Percentiles rank a stretch among this genome's conserved stretches.
phyloP scores from a whole-genome alignment of 2,797 vertebrate species.

The Pelochelys cantorii region DNA sequence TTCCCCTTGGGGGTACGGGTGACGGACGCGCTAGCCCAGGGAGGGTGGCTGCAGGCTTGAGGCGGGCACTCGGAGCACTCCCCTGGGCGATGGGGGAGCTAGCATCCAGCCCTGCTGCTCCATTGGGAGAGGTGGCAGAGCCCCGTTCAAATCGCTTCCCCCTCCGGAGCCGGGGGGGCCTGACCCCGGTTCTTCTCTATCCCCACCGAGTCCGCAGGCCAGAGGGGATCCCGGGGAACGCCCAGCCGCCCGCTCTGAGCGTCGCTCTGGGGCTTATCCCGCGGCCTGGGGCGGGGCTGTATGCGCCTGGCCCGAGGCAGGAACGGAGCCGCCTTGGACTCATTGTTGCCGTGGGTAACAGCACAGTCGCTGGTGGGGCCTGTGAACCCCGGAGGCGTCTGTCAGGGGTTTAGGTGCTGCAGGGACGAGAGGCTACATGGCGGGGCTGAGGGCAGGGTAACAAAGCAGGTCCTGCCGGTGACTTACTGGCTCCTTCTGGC shows the following conservation, averaged over 20 bases:
- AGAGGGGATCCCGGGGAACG: background rate
- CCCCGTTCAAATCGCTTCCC: background rate
- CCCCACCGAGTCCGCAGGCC: too few species aligned
- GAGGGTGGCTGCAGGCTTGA: background rate
- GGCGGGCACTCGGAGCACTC: background rate
- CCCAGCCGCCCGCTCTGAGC: background rate
- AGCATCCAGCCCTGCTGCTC: background rate
- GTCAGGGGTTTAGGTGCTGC: too few species aligned
- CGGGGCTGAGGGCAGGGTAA: too few species aligned
- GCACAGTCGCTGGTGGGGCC: too few species aligned
- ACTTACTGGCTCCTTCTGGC: too few species aligned
- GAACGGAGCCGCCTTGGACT: background rate
- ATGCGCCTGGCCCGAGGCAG: background rate
- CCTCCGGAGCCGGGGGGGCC: too few species aligned
- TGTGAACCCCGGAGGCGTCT: too few species aligned
- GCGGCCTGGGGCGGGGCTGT: background rate
- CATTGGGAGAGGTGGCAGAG: background rate
- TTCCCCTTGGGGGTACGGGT: background rate
- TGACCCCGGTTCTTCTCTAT: background rate
- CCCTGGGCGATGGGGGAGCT: rapidly evolving
- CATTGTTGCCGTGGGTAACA: too few species aligned
- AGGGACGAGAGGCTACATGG: too few species aligned
- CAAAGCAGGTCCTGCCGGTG: too few species aligned
- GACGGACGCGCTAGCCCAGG: background rate
- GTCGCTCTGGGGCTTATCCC: background rate